Base-by-base conservation (phyloP, 2,113 vertebrate species). In the Semicossyphus pulcher region DNA sequence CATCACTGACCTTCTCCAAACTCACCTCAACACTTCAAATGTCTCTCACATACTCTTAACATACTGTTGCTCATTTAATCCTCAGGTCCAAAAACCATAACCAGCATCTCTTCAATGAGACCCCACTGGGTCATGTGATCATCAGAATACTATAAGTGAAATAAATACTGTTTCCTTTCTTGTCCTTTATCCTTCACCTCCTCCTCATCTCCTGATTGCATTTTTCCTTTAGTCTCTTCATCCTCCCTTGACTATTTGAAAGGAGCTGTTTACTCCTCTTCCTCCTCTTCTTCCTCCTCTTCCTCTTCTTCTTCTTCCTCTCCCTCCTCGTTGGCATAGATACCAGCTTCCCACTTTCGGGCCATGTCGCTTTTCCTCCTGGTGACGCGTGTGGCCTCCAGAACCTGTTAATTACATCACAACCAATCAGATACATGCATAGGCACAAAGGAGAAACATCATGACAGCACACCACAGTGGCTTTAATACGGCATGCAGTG, bases 311-410 rank as follows among this genome's bases (percentile, higher is more conserved):
- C 95, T 39, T 94, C 95, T 5, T 96, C 93, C 0, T 92, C 88
- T 62, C 95, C 96, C 23, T 96, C 97, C 23, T 95, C 95, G 80
- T 98, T 99, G 89, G 97, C 94, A 10, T 99, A 99, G 77, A 99
- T 95, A 15, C 97, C 98, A 0, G 97, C 98, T 79, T 99, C 98
- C 98, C 97, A 99, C 56, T 95, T 96, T 68, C 97, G 79, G 0
- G 98, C 97, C 92, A 98, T 95, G 15, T 97, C 94, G 4, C 97
- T 99, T 93, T 99, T 99, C 59, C 97, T 95, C 80, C 97, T 94
- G 65, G 96, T 98, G 54, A 99, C 96, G 18, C 97, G 93, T 2
- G 97, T 99, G 0, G 97, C 98, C 87, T 99, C 97, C 1, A 99
- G 94, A 78, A 99, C 98, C 98, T 99, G 91, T 36, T 44, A 56